Evolutionary conservation across 2,797 vertebrate genomes (phyloP), one percentile per base, ranked within the genome.

Genomic region (Betta splendens): DNA sequence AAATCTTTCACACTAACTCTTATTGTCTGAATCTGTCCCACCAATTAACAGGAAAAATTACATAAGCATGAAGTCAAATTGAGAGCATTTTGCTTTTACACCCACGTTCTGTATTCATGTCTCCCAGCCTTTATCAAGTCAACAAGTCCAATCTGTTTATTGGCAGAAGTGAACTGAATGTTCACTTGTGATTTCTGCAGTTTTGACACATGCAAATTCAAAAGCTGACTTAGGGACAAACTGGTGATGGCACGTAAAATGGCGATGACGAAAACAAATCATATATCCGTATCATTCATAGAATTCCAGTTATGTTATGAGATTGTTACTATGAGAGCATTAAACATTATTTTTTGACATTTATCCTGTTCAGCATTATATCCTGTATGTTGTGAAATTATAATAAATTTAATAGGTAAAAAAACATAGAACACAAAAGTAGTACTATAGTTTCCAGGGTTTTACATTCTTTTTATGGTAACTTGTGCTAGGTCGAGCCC

Each of bases 161-260:
- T 4, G 45, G 31, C 39, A 48, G 28, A 44, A 37, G 37, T 44
- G 38, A 61, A 62, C 16, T 38, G 32, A 52, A 26, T 46, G 33
- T 62, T 64, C 32, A 69, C n/a, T n/a, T n/a, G n/a, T 29, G 9
- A 18, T 37, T 5, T 37, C 32, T 31, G 29, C 10, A 5, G n/a
- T 43, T 39, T 56, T 66, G 48, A 52, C 57, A 57, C 49, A 64
- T 68, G 50, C 15, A 67, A 72, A 73, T 36, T 50, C 28, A 40
- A 58, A 48, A 8, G 20, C 22, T 0, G 17, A 7, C 16, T 55
- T 40, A 26, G 3, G n/a, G 36, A 51, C 37, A 60, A 40, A 67
- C 47, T 12, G 32, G 20, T 29, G 40, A 49, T 56, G 52, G 48
- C 29, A 51, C 65, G 69, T 39, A 33, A 46, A 56, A 54, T 58